A percentile compares a stretch with the other conserved stretches of the same genome.
phyloP scores from a whole-genome alignment of 2,888 invertebrate species.

The Conistra vaccinii region DNA sequence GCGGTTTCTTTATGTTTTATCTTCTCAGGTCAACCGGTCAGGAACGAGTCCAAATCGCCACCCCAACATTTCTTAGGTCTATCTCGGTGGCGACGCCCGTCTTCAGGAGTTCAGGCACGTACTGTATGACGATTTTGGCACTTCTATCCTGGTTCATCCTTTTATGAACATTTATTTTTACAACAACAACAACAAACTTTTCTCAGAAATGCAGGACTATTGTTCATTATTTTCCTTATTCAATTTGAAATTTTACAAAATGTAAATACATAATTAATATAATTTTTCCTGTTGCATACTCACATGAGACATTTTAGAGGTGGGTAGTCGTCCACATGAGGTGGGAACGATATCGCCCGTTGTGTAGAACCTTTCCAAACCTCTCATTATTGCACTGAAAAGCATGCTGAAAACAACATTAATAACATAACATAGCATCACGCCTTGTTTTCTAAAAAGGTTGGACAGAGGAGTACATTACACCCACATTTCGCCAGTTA shows the following conservation, averaged over 20 bases:
- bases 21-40: too few species aligned
- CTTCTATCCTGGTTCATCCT: not conserved
- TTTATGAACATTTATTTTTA: not conserved
- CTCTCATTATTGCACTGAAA: conserved; percentile 92
- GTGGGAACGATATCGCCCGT: conserved; percentile 90
- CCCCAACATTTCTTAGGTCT: too few species aligned
- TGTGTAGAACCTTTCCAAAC: conserved; percentile 92
- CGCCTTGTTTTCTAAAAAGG: too few species aligned
- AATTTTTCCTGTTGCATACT: conserved; percentile 54
- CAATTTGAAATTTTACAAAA: not conserved
- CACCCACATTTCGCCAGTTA: too few species aligned
- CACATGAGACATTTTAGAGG: conserved; percentile 80
- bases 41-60: too few species aligned
- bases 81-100: too few species aligned
- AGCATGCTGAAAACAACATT: conserved; percentile 85
- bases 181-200: not conserved
- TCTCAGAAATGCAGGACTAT: not conserved
- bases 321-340: conserved; percentile 87
- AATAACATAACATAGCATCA: not conserved
- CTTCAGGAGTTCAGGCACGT: too few species aligned
- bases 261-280: conserved; percentile 1
- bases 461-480: too few species aligned
- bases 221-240: conserved; percentile 9
- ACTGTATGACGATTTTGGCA: too few species aligned
- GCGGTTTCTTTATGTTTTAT: too few species aligned